Percentiles rank a stretch among this genome's conserved stretches.
Evolutionary conservation across 53 echinoderm and acorn worm genomes (phyloP).

Genomic region (Echinometra lucunter): DNA sequence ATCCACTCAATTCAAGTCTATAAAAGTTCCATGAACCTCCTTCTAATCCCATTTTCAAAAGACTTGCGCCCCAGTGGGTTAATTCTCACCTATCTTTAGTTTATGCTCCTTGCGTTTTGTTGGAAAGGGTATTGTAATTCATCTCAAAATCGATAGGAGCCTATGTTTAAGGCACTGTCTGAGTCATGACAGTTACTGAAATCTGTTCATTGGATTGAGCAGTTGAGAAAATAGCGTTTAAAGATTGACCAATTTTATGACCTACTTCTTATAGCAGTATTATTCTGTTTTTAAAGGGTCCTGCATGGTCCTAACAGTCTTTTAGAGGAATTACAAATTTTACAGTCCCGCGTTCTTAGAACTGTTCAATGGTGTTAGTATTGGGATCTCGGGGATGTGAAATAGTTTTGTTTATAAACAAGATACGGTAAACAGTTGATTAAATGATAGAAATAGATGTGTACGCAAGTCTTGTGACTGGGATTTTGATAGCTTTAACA

Average conservation of each 20-base stretch:
- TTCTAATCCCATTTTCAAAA: constrained; percentile 24
- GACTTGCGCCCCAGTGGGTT: neutral
- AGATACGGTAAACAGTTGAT: neutral
- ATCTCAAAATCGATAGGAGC: neutral
- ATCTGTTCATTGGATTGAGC: neutral
- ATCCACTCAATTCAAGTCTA: constrained; percentile 25
- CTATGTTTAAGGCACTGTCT: constrained; percentile 8
- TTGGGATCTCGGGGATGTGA: neutral
- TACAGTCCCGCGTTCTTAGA: constrained; percentile 15
- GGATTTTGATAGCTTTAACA: neutral
- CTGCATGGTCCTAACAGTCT: neutral
- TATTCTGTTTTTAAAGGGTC: neutral
- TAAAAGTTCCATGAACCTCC: neutral
- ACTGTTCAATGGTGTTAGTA: neutral
- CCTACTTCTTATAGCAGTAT: neutral
- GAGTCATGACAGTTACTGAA: constrained; percentile 56
- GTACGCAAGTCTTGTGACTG: neutral
- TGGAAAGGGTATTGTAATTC: neutral
- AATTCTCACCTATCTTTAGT: constrained; percentile 32
- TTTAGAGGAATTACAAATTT: neutral
- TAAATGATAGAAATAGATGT: neutral
- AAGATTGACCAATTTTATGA: constrained; percentile 49
- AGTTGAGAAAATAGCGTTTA: neutral
- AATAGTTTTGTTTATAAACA: constrained; percentile 55
- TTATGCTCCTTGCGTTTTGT: neutral